A percentile compares a stretch with the other conserved stretches of the same genome.
Evolutionary conservation across 2,888 invertebrate genomes (phyloP).

Genomic region (Syrista parreyssii): DNA sequence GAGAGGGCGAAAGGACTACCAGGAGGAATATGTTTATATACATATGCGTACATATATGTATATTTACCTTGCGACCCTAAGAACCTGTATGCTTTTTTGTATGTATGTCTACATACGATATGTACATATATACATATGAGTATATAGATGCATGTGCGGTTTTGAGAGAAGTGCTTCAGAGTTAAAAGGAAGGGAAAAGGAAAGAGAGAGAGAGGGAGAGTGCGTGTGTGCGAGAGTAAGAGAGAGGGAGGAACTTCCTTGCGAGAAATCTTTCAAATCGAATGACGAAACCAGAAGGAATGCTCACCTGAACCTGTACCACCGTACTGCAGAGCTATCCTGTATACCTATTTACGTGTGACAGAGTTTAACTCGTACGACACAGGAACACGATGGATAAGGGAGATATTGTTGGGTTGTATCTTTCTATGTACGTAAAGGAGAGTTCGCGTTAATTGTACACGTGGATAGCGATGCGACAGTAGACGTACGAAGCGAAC

Average conservation of each 20-base stretch:
- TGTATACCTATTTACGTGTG: no score
- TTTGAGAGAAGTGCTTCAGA: neutral
- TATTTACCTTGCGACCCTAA: constrained; percentile 9
- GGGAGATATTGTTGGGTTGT: neutral
- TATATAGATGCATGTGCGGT: constrained; percentile 14
- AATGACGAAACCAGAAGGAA: no score
- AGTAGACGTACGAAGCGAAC: neutral
- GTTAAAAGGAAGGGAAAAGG: constrained; percentile 18
- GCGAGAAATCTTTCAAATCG: no score
- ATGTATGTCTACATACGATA: neutral
- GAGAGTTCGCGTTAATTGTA: neutral
- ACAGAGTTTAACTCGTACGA: no score
- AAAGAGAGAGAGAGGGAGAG: constrained; percentile 20
- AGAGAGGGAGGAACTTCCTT: no score
- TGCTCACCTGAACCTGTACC: no score
- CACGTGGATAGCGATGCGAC: neutral
- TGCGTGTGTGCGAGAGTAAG: constrained; percentile 6
- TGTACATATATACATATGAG: constrained; percentile 21
- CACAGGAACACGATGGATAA: no score
- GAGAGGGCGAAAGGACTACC: constrained; percentile 13
- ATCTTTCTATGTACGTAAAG: neutral
- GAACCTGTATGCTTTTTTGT: no score
- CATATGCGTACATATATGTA: constrained; percentile 8
- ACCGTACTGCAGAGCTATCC: no score
- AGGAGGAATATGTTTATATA: constrained; percentile 8